phyloP scores from a whole-genome alignment of 2,797 vertebrate species.

The Molossus alvarezi region DNA sequence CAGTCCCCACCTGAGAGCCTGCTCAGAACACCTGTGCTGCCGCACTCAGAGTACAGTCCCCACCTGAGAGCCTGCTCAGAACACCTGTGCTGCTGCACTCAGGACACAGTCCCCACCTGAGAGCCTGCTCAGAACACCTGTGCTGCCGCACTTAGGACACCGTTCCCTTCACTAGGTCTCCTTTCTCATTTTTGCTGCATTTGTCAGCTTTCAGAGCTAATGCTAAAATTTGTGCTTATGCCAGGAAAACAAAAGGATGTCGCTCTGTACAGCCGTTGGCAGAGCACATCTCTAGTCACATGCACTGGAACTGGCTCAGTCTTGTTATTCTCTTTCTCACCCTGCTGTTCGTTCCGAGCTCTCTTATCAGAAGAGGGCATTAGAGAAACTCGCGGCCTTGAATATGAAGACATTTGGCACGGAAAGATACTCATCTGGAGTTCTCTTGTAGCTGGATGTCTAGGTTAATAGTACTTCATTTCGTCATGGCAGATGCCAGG shows the following conservation, averaged over 20 bases:
- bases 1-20: too few species aligned
- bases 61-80: too few species aligned
- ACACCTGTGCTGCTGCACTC: neutral
- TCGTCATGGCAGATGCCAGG: conserved; percentile 32
- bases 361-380: neutral
- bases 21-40: too few species aligned
- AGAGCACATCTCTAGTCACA: neutral
- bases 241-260: neutral
- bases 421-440: conserved; percentile 1
- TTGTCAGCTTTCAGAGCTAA: neutral
- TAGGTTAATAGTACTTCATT: conserved; percentile 58
- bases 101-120: neutral
- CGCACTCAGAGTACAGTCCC: too few species aligned
- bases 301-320: neutral
- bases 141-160: rapidly evolving
- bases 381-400: conserved; percentile 1
- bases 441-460: conserved; percentile 61
- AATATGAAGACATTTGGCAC: conserved; percentile 69
- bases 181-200: rapidly evolving
- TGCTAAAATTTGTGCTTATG: neutral
- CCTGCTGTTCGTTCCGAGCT: conserved; percentile 14
- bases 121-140: too few species aligned
- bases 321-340: neutral
- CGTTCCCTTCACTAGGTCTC: neutral
- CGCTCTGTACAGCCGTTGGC: neutral